Evolutionary conservation across 2,797 vertebrate genomes (phyloP).

Genomic region (Notamacropus eugenii): DNA sequence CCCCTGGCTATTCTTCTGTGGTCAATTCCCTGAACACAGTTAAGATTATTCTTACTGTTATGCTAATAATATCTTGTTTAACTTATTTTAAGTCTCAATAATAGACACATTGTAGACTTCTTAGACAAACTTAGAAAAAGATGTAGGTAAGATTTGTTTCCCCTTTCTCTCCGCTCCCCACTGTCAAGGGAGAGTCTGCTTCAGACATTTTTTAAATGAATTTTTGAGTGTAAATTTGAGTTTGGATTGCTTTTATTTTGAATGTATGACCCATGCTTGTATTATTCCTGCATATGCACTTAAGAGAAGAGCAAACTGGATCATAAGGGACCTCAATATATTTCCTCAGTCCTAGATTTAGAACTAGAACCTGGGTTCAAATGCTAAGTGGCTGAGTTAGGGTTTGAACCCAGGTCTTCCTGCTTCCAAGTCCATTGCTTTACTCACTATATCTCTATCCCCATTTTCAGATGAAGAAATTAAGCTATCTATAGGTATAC

Average conservation of each 20-base stretch:
- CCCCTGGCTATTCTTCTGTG: constrained; percentile 11
- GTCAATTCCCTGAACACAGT: neutral
- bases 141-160: neutral
- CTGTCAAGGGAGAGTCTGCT: neutral
- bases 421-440: too few species aligned
- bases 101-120: neutral
- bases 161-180: accelerated
- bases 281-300: neutral
- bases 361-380: neutral
- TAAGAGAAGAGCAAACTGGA: neutral
- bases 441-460: too few species aligned
- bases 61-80: neutral
- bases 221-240: neutral
- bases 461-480: too few species aligned
- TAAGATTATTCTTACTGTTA: constrained; percentile 1
- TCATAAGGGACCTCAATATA: neutral
- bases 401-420: too few species aligned
- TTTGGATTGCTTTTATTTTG: neutral
- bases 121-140: neutral
- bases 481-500: too few species aligned
- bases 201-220: neutral
- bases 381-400: too few species aligned
- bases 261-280: neutral
- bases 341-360: neutral
- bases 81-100: neutral